A percentile compares a stretch with the other conserved stretches of the same genome.
Evolutionary conservation across 2,113 vertebrate species (phyloP).

Genomic region (Podarcis muralis): DNA sequence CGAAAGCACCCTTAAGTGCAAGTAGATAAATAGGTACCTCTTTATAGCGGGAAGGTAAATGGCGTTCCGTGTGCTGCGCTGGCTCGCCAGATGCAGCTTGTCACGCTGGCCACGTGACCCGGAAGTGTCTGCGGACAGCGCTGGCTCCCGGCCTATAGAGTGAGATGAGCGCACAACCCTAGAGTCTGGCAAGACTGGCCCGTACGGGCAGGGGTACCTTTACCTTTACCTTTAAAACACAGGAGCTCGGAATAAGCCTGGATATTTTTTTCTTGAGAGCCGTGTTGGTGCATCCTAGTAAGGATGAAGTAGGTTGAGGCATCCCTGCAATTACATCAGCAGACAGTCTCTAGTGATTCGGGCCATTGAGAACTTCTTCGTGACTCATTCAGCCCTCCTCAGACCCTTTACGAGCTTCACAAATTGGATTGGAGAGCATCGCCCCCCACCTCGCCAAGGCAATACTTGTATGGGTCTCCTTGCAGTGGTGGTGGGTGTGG

Average conservation of each 20-base stretch:
- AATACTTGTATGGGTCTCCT: fast-evolving
- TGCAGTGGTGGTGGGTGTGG: neutral
- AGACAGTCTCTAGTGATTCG: neutral
- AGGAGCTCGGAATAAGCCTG: neutral
- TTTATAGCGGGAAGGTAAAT: too few species aligned
- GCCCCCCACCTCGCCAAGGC: neutral
- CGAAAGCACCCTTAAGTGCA: too few species aligned
- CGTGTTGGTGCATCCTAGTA: neutral
- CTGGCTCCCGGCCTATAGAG: too few species aligned
- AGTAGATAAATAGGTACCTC: too few species aligned
- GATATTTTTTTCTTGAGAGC: neutral
- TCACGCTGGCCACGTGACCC: too few species aligned
- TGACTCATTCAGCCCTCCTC: fast-evolving
- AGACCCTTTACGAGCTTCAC: neutral
- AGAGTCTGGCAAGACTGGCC: too few species aligned
- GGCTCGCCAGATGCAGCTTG: too few species aligned
- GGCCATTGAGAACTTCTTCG: neutral
- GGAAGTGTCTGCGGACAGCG: too few species aligned
- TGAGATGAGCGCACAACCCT: too few species aligned
- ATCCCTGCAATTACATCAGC: conserved; percentile 26
- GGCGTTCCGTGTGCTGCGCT: too few species aligned
- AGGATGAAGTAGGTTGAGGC: neutral
- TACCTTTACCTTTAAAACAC: too few species aligned
- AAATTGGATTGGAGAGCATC: fast-evolving
- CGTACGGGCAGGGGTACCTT: too few species aligned